Evolutionary conservation across 1,140 invertebrate species (phyloP).

Genomic region (Brachionus angularis): DNA sequence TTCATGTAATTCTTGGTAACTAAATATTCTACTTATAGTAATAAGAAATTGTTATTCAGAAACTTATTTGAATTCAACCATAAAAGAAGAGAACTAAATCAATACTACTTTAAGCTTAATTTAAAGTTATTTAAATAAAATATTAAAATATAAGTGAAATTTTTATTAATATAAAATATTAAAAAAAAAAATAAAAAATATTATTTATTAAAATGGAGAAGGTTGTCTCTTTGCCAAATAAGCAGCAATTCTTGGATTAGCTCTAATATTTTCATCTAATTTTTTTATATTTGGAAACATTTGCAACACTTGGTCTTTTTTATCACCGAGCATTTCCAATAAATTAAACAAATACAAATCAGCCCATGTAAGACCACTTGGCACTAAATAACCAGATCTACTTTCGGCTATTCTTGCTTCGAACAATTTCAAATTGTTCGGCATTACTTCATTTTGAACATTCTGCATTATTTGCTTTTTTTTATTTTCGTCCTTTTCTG

Average conservation of each 20-base stretch:
- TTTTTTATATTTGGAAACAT: constrained; percentile 6
- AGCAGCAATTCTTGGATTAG: not conserved
- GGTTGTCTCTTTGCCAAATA: constrained; percentile 7
- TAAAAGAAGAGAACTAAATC: no score
- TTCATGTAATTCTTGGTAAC: no score
- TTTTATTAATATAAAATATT: no score
- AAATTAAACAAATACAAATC: constrained; percentile 18
- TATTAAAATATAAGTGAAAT: no score
- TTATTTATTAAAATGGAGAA: constrained; percentile 7
- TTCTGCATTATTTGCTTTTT: constrained; percentile 6
- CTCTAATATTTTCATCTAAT: constrained; percentile 1
- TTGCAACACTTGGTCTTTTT: not conserved
- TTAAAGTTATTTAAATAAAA: no score
- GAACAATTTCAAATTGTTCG: not conserved
- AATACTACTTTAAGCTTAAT: no score
- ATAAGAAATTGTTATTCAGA: no score
- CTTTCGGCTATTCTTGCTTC: not conserved
- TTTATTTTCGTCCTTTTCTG: constrained; percentile 6
- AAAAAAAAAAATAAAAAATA: no score
- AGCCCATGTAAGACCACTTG: constrained; percentile 14
- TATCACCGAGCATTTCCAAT: not conserved
- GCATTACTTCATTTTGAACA: not conserved
- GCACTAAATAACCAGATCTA: constrained; percentile 7
- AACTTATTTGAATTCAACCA: no score
- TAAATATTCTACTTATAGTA: no score